These are phyloP conservation scores for Sylvilagus bachmani DNA, from an alignment of 2,113 vertebrate species.

Conservation along the genomic window DNA sequence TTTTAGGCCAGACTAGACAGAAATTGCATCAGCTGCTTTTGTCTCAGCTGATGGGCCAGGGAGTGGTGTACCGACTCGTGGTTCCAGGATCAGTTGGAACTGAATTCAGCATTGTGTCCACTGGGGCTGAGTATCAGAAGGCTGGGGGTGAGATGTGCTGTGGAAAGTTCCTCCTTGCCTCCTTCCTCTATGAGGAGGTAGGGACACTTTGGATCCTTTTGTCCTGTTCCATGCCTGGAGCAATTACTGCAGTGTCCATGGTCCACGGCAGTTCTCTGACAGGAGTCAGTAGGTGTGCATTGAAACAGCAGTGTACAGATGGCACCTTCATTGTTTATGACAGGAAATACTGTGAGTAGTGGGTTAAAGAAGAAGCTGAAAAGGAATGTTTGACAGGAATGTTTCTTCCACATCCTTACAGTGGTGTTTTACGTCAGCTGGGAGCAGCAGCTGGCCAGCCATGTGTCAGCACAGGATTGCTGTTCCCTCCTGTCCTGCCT, in stretches of 20 bases:
- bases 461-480: constrained; percentile 42
- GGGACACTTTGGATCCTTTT: not conserved
- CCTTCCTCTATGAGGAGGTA: not conserved
- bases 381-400: constrained; percentile 62
- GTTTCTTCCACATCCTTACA: constrained; percentile 28
- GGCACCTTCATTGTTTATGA: constrained; percentile 65
- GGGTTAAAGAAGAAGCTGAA: constrained; percentile 44
- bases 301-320: constrained; percentile 47
- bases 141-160: not conserved
- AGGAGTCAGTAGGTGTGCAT: constrained; percentile 6
- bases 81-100: not conserved
- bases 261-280: not conserved
- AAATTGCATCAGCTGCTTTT: not conserved
- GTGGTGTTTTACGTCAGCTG: not conserved
- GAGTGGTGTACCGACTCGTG: not conserved
- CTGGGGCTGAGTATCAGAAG: not conserved
- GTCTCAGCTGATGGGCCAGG: not conserved
- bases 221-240: not conserved
- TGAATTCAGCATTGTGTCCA: not conserved
- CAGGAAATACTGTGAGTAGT: constrained; percentile 12
- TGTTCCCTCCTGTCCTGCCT: not conserved
- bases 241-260: not conserved
- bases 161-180: not conserved
- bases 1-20: not conserved
- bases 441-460: constrained; percentile 50